A percentile compares a stretch with the other conserved stretches of the same genome.
Conservation (phyloP, 1,140 invertebrate genomes). For the Penaeus chinensis region DNA sequence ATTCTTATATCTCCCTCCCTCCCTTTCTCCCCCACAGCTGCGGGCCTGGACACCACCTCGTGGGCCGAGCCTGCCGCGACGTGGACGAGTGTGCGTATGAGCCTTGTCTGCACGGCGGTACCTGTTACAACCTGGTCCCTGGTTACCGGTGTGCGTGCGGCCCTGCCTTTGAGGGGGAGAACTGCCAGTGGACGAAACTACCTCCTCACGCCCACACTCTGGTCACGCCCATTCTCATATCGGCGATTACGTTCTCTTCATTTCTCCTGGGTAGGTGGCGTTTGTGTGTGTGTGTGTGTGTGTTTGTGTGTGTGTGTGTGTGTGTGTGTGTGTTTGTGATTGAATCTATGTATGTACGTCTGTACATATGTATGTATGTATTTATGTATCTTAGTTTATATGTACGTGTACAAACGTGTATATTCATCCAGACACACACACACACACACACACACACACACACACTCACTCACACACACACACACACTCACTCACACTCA, state of each 20-base stretch:
- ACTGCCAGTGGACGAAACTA: constrained; percentile 27
- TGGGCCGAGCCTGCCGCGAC: constrained; percentile 24
- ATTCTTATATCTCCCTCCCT: background rate
- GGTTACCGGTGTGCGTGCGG: constrained; percentile 34
- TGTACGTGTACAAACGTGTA: no score
- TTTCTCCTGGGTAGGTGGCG: constrained; percentile 23
- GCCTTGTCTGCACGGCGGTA: constrained; percentile 39
- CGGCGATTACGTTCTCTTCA: constrained; percentile 33
- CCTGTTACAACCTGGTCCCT: constrained; percentile 33
- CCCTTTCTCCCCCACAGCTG: constrained; percentile 20
- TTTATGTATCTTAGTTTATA: no score
- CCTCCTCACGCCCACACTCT: constrained; percentile 26
- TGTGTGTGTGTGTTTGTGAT: no score
- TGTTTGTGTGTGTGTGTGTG: no score
- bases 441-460: no score
- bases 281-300: no score
- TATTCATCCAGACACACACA: no score
- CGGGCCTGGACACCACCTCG: constrained; percentile 11
- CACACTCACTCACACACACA: no score
- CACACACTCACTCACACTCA: no score
- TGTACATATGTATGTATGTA: no score
- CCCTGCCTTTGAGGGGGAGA: constrained; percentile 20
- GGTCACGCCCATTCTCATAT: constrained; percentile 14
- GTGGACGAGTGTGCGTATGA: constrained; percentile 40
- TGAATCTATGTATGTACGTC: no score